Evolutionary conservation across 1,140 invertebrate species (phyloP).

Genomic region (Drosophila suzukii): DNA sequence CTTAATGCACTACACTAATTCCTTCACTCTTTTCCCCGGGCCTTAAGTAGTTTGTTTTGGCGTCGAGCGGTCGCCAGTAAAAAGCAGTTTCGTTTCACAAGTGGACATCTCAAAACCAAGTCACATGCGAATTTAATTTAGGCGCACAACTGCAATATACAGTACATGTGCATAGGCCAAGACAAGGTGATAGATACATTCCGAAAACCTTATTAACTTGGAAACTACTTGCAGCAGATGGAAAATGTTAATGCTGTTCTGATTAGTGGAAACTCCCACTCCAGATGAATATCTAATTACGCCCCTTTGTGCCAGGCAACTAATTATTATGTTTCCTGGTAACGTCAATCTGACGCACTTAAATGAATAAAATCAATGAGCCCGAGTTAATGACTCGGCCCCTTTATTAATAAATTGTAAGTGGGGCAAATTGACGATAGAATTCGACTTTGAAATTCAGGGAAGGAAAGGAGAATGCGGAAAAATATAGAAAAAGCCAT

Average conservation of each 20-base stretch:
- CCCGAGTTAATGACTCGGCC: conserved; percentile 25
- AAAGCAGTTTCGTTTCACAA: conserved; percentile 26
- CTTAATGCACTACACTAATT: not conserved
- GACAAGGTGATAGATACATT: not conserved
- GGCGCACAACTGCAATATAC: not conserved
- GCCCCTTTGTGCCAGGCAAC: conserved; percentile 28
- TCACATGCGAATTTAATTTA: conserved; percentile 15
- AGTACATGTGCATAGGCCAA: not conserved
- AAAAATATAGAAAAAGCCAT: not conserved
- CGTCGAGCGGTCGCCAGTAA: conserved; percentile 13
- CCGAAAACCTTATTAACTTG: not conserved
- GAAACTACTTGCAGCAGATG: not conserved
- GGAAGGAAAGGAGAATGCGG: conserved; percentile 13
- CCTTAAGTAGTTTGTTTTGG: not conserved
- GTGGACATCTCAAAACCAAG: conserved; percentile 9
- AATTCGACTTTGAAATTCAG: conserved; percentile 52
- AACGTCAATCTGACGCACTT: not conserved
- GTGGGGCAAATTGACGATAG: conserved; percentile 8
- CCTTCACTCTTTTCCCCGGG: conserved; percentile 3
- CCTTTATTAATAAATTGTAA: conserved; percentile 23
- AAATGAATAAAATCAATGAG: conserved; percentile 58
- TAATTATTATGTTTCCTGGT: conserved; percentile 20
- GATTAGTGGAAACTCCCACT: not conserved
- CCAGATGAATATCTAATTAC: conserved; percentile 2
- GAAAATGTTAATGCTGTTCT: not conserved